A percentile compares a stretch with the other conserved stretches of the same genome.
These are phyloP conservation scores for Neria commutata DNA, from an alignment of 2,888 invertebrate species.

Conservation along the genomic window DNA sequence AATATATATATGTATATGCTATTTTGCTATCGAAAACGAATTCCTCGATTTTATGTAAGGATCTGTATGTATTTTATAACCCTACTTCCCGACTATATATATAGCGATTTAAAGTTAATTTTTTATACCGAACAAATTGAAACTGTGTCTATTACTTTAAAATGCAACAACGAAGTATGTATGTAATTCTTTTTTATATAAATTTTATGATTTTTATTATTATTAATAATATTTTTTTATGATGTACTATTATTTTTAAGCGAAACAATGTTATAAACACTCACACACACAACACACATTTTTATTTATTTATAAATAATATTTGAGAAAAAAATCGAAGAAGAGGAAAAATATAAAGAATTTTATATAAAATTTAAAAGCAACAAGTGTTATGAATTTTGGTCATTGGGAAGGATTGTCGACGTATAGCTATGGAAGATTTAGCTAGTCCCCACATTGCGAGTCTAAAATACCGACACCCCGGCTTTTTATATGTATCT, in stretches of 20 bases:
- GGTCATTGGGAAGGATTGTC: too few relatives aligned
- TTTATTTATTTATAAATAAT: conserved; percentile 26
- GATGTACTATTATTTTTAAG: conserved; percentile 13
- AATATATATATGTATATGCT: neutral
- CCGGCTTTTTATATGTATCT: too few relatives aligned
- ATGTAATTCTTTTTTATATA: too few relatives aligned
- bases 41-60: conserved; percentile 20
- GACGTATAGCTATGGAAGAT: too few relatives aligned
- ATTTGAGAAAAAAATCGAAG: conserved; percentile 6
- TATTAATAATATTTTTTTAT: too few relatives aligned
- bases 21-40: too few relatives aligned
- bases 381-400: neutral
- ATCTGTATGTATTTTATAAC: conserved; percentile 13
- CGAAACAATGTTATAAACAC: conserved; percentile 13
- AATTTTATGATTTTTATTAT: too few relatives aligned
- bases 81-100: conserved; percentile 3
- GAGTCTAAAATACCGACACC: too few relatives aligned
- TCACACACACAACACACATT: conserved; percentile 16
- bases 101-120: conserved; percentile 4
- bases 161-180: too few relatives aligned
- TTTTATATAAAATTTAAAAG: conserved; percentile 3
- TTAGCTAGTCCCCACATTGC: too few relatives aligned
- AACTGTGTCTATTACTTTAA: too few relatives aligned
- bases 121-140: too few relatives aligned
- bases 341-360: conserved; percentile 2